These are phyloP conservation scores for Amorpha juglandis DNA, from an alignment of 2,888 invertebrate genomes.

Conservation along the genomic window DNA sequence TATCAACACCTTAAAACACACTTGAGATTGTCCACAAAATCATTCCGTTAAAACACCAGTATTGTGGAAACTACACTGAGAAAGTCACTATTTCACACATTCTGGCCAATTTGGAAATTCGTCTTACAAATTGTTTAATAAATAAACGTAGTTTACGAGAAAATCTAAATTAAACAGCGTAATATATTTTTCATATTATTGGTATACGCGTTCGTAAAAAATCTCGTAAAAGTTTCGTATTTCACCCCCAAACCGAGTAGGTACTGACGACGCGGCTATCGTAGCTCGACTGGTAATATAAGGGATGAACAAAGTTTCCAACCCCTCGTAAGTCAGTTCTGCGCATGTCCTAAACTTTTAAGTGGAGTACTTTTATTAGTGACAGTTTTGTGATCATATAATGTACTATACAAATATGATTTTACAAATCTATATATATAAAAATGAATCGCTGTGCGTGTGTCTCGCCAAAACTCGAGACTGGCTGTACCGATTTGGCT, in stretches of 20 bases:
- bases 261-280: conserved; percentile 46
- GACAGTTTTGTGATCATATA: not conserved
- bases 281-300: conserved; percentile 56
- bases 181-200: not conserved
- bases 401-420: not conserved
- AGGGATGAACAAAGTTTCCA: conserved; percentile 61
- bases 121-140: not conserved
- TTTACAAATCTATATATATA: no score
- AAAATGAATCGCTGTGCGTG: no score
- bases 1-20: not conserved
- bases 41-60: not conserved
- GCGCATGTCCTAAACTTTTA: conserved; percentile 68
- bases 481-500: no score
- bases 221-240: conserved; percentile 60
- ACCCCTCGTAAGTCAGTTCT: conserved; percentile 43
- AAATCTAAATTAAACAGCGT: not conserved
- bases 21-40: not conserved
- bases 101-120: no score
- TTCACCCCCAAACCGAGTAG: conserved; percentile 35
- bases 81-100: not conserved
- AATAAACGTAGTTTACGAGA: not conserved
- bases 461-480: no score
- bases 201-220: conserved; percentile 13
- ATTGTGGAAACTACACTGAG: not conserved
- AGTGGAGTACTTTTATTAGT: conserved; percentile 33